Base-by-base conservation (phyloP, 1,140 invertebrate genomes). In the Lepidurus packardi region DNA sequence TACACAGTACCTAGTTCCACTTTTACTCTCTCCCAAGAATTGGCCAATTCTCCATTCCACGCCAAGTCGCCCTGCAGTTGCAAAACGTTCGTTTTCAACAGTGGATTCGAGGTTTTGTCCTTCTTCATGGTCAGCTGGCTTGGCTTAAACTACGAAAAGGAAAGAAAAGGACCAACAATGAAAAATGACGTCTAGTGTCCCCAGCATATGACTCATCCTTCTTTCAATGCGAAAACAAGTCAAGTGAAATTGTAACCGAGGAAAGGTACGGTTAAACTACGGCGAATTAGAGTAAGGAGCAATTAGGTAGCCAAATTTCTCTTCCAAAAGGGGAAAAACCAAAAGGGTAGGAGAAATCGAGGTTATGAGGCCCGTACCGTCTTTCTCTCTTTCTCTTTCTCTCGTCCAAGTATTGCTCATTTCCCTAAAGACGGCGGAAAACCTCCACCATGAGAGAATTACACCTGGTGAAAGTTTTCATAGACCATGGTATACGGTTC, bases 281-380 rank as follows among this genome's bases (percentile, higher is more conserved):
- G 53, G 53, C 53, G 1, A 65, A 65, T 65, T 13, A 65, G 53
- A 65, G 53, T 65, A 65, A 65, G 3, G 53, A 65, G 6, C 53
- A 21, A 65, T 65, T 65, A 65, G 53, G 21, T 65, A 65, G 21
- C 16, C 16, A 65, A 21, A 65, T 65, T 65, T 65, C 53, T 65
- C 53, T 65, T 65, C 53, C 53, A 21, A 65, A n/a, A n/a, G 53
- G 53, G 53, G 53, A 65, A n/a, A 65, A 65, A 65, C 53, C 16
- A 65, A 65, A 65, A 65, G 53, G 53, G 53, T 65, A 65, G 53
- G 53, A 65, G 53, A 65, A 65, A 65, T 65, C 53, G 53, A 65
- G 53, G 53, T 65, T 65, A 65, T 21, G 53, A 65, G 53, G 53
- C 8, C 53, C 53, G 53, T 65, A 65, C 53, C 7, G 53, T 65